Evolutionary conservation across 2,888 invertebrate genomes (phyloP).

Genomic region (Oscheius sp.): DNA sequence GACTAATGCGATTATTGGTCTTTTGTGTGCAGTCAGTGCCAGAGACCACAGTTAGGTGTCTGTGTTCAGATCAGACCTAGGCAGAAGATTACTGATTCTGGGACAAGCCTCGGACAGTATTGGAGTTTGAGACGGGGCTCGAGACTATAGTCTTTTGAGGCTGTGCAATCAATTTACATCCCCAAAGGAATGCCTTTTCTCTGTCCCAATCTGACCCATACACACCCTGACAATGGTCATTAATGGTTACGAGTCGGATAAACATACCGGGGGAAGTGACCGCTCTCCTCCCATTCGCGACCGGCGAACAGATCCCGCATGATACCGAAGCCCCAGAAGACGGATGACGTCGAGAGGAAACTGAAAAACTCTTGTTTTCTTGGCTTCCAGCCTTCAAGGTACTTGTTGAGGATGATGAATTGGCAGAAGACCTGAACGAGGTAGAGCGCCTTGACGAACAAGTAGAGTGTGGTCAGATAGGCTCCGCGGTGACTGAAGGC

Average conservation of each 20-base stretch:
- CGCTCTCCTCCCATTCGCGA: constrained; percentile 72
- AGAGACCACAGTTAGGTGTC: too few species aligned
- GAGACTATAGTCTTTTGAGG: not conserved
- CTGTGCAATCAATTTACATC: not conserved
- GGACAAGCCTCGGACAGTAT: too few species aligned
- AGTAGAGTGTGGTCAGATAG: constrained; percentile 71
- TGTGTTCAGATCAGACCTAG: too few species aligned
- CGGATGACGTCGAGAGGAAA: constrained; percentile 73
- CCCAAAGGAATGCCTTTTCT: not conserved
- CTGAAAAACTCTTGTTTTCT: constrained; percentile 38
- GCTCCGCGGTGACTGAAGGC: constrained; percentile 68
- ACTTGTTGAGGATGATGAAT: constrained; percentile 73
- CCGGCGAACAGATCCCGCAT: constrained; percentile 71
- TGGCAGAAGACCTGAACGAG: constrained; percentile 72
- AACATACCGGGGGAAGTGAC: constrained; percentile 72
- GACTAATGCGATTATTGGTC: too few species aligned
- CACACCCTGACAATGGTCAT: constrained; percentile 17
- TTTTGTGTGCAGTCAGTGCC: too few species aligned
- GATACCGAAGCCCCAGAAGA: constrained; percentile 73
- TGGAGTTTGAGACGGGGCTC: too few species aligned
- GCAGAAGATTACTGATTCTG: too few species aligned
- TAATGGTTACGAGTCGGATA: not conserved
- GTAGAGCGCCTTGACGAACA: constrained; percentile 71
- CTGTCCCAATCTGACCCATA: not conserved
- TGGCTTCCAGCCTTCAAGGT: not conserved